These are phyloP conservation scores for Artibeus jamaicensis DNA, from an alignment of 2,797 vertebrate genomes.

Conservation along the genomic window DNA sequence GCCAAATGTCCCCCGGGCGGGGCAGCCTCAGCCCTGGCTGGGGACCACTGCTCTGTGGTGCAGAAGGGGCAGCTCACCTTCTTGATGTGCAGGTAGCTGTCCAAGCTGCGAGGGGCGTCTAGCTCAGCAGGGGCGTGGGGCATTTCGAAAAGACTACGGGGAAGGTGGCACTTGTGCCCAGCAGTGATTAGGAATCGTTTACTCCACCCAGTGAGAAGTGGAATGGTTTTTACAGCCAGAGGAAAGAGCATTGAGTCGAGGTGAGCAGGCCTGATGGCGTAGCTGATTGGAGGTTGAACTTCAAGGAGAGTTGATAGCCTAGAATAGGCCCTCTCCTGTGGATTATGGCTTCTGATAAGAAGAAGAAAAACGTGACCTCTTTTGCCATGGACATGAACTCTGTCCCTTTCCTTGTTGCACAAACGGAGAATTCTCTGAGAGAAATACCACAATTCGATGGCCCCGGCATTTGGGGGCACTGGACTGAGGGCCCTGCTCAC, in stretches of 20 bases:
- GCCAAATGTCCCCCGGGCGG: neutral
- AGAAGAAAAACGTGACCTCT: neutral
- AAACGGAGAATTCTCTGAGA: neutral
- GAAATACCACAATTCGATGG: neutral
- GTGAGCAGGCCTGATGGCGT: fast-evolving
- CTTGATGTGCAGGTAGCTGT: neutral
- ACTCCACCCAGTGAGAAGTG: neutral
- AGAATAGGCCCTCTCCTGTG: neutral
- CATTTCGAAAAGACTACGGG: neutral
- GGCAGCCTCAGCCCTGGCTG: neutral
- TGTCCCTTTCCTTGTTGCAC: neutral
- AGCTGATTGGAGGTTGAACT: neutral
- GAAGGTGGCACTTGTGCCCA: neutral
- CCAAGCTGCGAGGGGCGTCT: neutral
- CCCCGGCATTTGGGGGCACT: neutral
- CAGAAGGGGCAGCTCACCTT: neutral
- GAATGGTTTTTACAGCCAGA: neutral
- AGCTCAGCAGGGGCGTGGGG: neutral
- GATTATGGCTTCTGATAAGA: neutral
- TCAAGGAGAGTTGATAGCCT: neutral
- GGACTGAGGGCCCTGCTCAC: neutral
- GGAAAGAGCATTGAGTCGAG: neutral
- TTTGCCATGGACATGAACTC: neutral
- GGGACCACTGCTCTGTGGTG: neutral
- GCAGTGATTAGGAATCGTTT: neutral